phyloP scores from a whole-genome alignment of 2,888 invertebrate species.

The Acanthoscelides obtectus region DNA sequence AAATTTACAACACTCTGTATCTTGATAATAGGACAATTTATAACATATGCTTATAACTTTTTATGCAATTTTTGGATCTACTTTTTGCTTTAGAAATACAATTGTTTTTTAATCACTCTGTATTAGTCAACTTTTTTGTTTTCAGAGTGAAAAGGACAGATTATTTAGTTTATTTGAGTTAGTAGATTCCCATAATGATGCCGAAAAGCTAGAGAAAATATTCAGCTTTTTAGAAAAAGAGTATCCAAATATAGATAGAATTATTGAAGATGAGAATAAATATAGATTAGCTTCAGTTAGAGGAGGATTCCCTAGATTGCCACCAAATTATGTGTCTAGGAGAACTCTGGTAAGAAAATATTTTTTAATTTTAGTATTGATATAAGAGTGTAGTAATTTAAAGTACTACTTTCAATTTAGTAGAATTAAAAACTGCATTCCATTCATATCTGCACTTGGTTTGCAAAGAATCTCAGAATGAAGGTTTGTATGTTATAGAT shows the following conservation, averaged over 20 bases:
- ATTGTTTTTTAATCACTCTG: too few relatives aligned
- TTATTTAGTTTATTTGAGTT: conserved; percentile 11
- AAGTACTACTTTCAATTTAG: too few relatives aligned
- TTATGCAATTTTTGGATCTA: too few relatives aligned
- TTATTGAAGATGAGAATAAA: conserved; percentile 16
- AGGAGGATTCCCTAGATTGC: conserved; percentile 56
- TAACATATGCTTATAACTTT: neutral
- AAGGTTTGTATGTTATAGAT: too few relatives aligned
- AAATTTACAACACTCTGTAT: too few relatives aligned
- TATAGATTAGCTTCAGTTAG: conserved; percentile 43
- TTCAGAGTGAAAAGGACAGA: conserved; percentile 4
- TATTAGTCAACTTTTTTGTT: conserved; percentile 1
- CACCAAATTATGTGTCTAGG: conserved; percentile 53
- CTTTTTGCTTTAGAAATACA: too few relatives aligned
- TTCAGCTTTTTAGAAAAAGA: conserved; percentile 15
- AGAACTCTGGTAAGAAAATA: conserved; percentile 47
- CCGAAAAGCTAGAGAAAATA: conserved; percentile 13
- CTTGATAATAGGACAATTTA: too few relatives aligned
- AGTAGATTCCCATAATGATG: conserved; percentile 6
- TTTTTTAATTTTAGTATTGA: too few relatives aligned
- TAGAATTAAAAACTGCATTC: too few relatives aligned
- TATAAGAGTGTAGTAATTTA: too few relatives aligned
- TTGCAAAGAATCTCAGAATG: too few relatives aligned
- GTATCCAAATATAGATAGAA: conserved; percentile 19
- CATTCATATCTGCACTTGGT: too few relatives aligned